Evolutionary conservation across 2,113 vertebrate species (phyloP).

Genomic region (Sakesphorus luctuosus): DNA sequence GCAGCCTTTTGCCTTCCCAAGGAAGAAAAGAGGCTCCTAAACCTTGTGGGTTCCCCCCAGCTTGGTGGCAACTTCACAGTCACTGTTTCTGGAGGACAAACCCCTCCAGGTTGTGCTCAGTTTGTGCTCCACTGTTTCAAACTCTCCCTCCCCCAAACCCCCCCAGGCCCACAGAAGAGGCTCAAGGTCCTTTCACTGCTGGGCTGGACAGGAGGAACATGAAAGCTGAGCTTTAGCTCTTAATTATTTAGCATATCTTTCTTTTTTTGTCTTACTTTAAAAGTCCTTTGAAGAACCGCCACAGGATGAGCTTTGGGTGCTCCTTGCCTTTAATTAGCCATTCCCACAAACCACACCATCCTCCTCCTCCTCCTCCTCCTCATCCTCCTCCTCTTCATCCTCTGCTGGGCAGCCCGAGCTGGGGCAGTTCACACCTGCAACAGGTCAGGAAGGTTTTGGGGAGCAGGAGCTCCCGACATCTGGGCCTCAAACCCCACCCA

Average conservation of each 20-base stretch:
- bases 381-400: not conserved
- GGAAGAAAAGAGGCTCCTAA: not conserved
- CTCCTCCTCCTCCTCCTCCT: not conserved
- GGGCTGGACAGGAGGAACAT: not conserved
- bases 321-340: not conserved
- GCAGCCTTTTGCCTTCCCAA: not conserved
- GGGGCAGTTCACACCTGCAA: not conserved
- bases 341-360: accelerated
- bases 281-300: not conserved
- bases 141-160: not conserved
- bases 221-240: not conserved
- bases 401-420: not conserved
- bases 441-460: not conserved
- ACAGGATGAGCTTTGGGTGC: not conserved
- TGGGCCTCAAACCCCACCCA: not conserved
- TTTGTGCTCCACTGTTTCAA: no score
- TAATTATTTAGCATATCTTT: not conserved
- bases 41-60: not conserved
- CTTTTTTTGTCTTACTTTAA: not conserved
- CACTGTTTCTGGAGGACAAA: no score
- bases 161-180: not conserved
- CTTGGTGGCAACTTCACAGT: not conserved
- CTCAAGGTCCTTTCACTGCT: not conserved
- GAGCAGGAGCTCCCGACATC: not conserved
- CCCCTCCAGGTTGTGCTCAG: no score